Evolutionary conservation across 2,797 vertebrate genomes (phyloP).

Genomic region (Tragelaphus eurycerus): DNA sequence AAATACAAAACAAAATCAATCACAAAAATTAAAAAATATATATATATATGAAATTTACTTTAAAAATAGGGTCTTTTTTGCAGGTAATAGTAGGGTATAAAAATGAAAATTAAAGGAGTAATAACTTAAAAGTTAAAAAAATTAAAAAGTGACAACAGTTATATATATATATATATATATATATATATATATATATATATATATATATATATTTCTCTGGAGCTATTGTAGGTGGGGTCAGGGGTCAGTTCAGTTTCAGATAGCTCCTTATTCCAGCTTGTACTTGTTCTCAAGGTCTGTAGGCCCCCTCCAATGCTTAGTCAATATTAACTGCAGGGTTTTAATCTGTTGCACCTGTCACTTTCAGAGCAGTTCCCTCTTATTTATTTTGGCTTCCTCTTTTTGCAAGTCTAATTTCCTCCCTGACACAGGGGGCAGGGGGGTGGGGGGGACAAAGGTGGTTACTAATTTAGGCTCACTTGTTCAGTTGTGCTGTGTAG

Average conservation of each 20-base stretch:
- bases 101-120: too few species aligned
- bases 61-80: too few species aligned
- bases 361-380: not conserved
- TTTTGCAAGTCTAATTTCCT: not conserved
- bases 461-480: not conserved
- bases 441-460: accelerated
- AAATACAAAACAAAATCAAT: not conserved
- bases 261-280: not conserved
- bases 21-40: too few species aligned
- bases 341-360: not conserved
- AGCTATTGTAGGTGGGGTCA: not conserved
- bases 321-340: not conserved
- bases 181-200: too few species aligned
- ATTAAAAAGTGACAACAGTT: not conserved
- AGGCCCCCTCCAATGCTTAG: not conserved
- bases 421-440: not conserved
- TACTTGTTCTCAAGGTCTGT: not conserved
- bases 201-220: not conserved
- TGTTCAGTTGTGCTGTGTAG: not conserved
- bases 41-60: too few species aligned
- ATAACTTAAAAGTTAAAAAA: too few species aligned
- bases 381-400: not conserved
- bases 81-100: too few species aligned
- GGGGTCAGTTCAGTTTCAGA: not conserved
- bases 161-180: too few species aligned